These are phyloP conservation scores for Willisornis vidua DNA, from an alignment of 2,113 vertebrate genomes.

Conservation along the genomic window DNA sequence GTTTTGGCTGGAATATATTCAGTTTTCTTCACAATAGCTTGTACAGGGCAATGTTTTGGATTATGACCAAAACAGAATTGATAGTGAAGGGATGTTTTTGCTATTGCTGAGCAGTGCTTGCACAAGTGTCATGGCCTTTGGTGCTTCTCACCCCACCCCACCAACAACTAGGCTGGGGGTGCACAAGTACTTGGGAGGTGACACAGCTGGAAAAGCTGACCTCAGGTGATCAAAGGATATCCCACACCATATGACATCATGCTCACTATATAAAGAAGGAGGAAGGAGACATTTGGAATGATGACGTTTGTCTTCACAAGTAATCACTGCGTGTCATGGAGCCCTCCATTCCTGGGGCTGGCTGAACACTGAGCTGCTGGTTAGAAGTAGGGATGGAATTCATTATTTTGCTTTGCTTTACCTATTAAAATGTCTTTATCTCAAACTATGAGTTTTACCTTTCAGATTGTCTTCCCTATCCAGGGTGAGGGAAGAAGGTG, in stretches of 20 bases:
- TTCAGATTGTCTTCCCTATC: neutral
- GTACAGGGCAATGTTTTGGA: neutral
- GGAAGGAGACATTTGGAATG: accelerated
- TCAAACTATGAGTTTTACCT: neutral
- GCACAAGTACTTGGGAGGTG: neutral
- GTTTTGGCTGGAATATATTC: neutral
- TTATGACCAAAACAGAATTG: neutral
- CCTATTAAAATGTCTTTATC: neutral
- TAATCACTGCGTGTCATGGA: accelerated
- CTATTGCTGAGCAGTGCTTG: neutral
- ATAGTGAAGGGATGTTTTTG: neutral
- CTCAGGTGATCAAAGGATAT: neutral
- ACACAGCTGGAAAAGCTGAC: neutral
- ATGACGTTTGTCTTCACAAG: neutral
- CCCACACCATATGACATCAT: neutral
- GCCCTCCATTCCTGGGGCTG: neutral
- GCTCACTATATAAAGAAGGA: neutral
- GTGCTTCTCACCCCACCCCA: neutral
- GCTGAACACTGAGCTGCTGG: neutral
- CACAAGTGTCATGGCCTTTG: neutral
- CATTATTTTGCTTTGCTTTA: neutral
- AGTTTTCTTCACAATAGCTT: accelerated
- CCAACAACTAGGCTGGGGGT: accelerated
- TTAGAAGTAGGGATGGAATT: neutral
- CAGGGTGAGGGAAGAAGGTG: neutral